phyloP scores from a whole-genome alignment of 1,140 invertebrate species.

The Caerostris darwini region DNA sequence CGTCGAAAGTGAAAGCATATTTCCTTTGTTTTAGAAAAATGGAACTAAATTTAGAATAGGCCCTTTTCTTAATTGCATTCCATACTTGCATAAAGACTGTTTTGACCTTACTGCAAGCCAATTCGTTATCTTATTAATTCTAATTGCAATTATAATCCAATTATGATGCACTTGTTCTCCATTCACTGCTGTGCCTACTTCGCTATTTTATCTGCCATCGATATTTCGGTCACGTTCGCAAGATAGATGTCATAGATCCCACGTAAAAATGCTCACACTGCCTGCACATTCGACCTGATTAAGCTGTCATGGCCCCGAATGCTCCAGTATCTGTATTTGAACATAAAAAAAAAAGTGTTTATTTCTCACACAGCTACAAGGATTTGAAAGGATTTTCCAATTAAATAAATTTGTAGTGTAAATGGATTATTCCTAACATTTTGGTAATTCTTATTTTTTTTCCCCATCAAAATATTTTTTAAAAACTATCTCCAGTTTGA shows the following conservation, averaged over 20 bases:
- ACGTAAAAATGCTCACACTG: slow-evolving; percentile 1
- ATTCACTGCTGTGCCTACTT: not conserved
- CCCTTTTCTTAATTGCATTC: not conserved
- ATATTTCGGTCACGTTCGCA: not conserved
- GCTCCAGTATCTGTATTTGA: not conserved
- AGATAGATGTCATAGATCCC: not conserved
- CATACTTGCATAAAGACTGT: not conserved
- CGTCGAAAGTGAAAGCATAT: too few relatives aligned
- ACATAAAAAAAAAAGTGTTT: not conserved
- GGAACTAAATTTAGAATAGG: not conserved
- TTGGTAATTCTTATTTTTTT: too few relatives aligned
- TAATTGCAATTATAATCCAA: not conserved
- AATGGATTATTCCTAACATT: too few relatives aligned
- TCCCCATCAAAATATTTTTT: too few relatives aligned
- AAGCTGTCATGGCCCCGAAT: not conserved
- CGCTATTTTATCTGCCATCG: not conserved
- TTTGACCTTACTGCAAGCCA: not conserved
- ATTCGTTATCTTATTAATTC: not conserved
- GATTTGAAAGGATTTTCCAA: too few relatives aligned
- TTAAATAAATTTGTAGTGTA: too few relatives aligned
- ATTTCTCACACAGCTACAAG: not conserved
- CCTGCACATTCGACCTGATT: not conserved
- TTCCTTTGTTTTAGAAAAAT: too few relatives aligned
- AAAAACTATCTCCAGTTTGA: too few relatives aligned
- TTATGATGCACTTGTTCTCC: not conserved